These are phyloP conservation scores for Lasioglossum pauxillum DNA, from an alignment of 2,888 invertebrate species.

Conservation along the genomic window DNA sequence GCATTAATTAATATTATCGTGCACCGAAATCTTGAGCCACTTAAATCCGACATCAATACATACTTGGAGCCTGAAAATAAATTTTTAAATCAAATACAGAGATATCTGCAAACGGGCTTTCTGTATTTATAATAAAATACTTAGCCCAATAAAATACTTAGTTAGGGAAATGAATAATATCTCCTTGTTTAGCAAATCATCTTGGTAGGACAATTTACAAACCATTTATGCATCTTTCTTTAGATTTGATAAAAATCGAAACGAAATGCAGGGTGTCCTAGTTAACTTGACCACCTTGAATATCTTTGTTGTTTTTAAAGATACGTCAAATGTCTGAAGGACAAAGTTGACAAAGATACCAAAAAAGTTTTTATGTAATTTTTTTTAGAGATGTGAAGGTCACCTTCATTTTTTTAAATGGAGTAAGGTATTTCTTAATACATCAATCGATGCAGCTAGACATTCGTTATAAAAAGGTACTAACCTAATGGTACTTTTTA, in stretches of 20 bases:
- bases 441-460: no score
- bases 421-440: no score
- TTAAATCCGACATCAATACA: neutral
- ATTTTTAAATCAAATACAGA: neutral
- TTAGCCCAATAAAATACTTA: neutral
- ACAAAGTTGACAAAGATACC: no score
- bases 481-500: no score
- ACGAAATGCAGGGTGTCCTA: no score
- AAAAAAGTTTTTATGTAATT: no score
- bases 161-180: neutral
- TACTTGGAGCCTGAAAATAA: neutral
- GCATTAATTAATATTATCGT: neutral
- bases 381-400: no score
- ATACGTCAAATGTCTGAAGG: no score
- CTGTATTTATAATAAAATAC: neutral
- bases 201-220: neutral
- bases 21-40: neutral
- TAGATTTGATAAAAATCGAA: neutral
- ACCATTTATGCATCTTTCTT: neutral
- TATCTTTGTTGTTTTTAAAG: no score
- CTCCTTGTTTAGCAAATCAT: neutral
- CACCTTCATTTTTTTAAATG: no score
- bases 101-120: neutral
- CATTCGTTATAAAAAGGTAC: no score
- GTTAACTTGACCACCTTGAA: no score